Evolutionary conservation across 92 coral and sea anemone genomes (phyloP), one percentile per base, ranked within the genome.

Genomic region (Palythoa grandiflora): DNA sequence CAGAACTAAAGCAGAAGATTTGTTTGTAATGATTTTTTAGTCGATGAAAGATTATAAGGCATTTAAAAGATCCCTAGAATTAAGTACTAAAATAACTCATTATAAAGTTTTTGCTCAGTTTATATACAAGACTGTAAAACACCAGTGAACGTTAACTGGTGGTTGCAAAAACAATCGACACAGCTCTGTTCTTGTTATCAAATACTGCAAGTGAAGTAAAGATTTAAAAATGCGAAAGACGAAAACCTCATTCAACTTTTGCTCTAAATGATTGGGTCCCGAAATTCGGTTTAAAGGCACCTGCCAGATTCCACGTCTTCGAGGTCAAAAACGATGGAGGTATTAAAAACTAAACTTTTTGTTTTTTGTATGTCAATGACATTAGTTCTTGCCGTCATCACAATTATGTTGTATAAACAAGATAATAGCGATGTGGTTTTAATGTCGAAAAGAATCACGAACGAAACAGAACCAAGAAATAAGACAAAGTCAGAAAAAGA

Each of bases 381-480:
- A 21, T 81, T 81, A 48, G 11, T 39, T 40, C 74, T 81, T 48
- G 86, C 74, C 16, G 40, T 81, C 5, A 81, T 81, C 75, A 81
- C 86, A 0, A 40, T 81, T 50, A 53, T 47, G 44, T 47, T 81
- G 40, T 81, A 65, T 63, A 65, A 68, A 81, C 86, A 81, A 81
- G 39, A 68, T 12, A 71, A 52, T 5, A 8, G 40, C 44, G 86
- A 81, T 47, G 63, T 66, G 15, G 20, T 81, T 14, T 28, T 68
- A 28, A 81, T 81, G 86, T 66, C 86, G 14, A 81, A 81, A 40
- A 35, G 86, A 81, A 68, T 81, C 40, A 81, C 86, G 0, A 81
- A 81, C 75, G 75, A 65, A 17, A 65, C 86, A 47, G 86, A 81
- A 52, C 75, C 10, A 54, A 81, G 65, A 81, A 66, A 81, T 15